Percentiles rank a stretch among this genome's conserved stretches.
Conservation (phyloP, 2,113 vertebrate genomes). For the Sminthopsis crassicaudata region DNA sequence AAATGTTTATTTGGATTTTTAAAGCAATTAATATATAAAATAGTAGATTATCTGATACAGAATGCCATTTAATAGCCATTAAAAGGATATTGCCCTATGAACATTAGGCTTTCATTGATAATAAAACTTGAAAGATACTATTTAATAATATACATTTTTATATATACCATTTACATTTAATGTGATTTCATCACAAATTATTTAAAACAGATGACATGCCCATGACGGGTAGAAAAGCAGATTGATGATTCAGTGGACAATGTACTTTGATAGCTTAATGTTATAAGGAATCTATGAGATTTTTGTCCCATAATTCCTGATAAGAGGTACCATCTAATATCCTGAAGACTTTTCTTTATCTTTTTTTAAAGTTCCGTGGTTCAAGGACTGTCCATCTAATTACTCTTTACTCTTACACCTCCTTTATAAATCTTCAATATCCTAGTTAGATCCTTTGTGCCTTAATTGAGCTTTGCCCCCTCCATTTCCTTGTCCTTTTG, state of each 20-base stretch:
- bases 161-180: not conserved
- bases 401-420: not conserved
- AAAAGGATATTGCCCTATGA: not conserved
- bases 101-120: conserved; percentile 22
- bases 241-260: not conserved
- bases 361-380: not conserved
- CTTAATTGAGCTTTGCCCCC: not conserved
- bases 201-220: not conserved
- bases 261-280: not conserved
- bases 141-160: conserved; percentile 15
- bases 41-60: accelerated
- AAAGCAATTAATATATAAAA: not conserved
- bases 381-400: not conserved
- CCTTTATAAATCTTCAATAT: not conserved
- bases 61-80: not conserved
- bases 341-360: not conserved
- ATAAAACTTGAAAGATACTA: not conserved
- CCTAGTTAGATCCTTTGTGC: not conserved
- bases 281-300: not conserved
- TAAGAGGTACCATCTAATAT: not conserved
- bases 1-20: not conserved
- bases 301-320: not conserved
- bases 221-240: not conserved
- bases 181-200: conserved; percentile 3
- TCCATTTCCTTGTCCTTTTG: not conserved